Evolutionary conservation across 2,797 vertebrate genomes (phyloP), one percentile per base, ranked within the genome.

Genomic region (Hydrolagus colliei): DNA sequence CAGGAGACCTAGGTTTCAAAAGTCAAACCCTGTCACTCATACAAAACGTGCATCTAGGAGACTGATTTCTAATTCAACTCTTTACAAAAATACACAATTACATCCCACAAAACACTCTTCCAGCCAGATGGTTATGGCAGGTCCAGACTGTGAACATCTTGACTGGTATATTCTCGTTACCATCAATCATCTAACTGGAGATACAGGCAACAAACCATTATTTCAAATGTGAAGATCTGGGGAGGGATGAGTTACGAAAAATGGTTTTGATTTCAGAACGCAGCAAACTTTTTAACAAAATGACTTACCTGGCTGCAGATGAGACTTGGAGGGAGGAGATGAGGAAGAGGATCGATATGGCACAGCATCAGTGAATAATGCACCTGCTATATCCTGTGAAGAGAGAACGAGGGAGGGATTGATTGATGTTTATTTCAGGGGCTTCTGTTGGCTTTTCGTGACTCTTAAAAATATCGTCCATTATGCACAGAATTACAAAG

Each of bases 321-420:
- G 87, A 18, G 87, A 59, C 86, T 87, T 89, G 73, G 90, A 74
- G 0, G 89, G 87, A 72, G 90, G 89, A 0, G 87, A 4, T 1
- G 8, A 41, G 32, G 16, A 41, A 12, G 87, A 61, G 2, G 90
- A 90, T 22, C 86, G 92, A 0, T 90, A 89, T 1, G 91, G 89
- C 74, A 93, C 73, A 0, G 89, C 80, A 32, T 98, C 97, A 0
- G 94, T 95, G 87, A 97, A 98, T 86, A 98, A 93, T 87, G 96
- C 52, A 11, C 92, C 92, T 72, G 96, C 95, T 89, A 98, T 88
- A 86, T 97, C 96, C 93, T 94, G 85, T 10, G 0, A 8, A 0
- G 3, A 76, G 22, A 84, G 85, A 0, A 0, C 1, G 61, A 4
- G 2, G 8, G 0, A 0, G 62, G 88, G 86, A 67, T 67, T 68